These are phyloP conservation scores for Daboia siamensis DNA, from an alignment of 2,113 vertebrate genomes.

Conservation along the genomic window DNA sequence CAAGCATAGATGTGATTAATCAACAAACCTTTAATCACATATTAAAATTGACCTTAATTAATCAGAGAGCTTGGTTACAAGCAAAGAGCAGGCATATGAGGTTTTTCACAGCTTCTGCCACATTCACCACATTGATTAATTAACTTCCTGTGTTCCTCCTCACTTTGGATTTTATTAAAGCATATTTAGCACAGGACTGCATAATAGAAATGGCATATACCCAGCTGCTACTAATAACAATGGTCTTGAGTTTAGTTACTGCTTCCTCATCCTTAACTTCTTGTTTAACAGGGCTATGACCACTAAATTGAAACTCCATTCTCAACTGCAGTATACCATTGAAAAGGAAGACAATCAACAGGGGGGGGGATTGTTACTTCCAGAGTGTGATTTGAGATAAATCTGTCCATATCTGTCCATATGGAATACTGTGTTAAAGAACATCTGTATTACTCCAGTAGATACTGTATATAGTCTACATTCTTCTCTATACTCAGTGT, in stretches of 20 bases:
- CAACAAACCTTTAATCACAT: not conserved
- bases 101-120: not conserved
- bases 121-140: not conserved
- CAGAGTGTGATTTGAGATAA: not conserved
- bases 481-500: not conserved
- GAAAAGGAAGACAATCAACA: not conserved
- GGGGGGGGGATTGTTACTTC: not conserved
- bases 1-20: conserved; percentile 1
- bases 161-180: not conserved
- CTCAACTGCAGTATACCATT: not conserved
- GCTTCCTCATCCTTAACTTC: not conserved
- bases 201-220: not conserved
- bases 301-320: not conserved
- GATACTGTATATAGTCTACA: not conserved
- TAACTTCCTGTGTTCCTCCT: not conserved
- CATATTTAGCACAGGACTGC: not conserved
- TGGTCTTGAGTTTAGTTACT: not conserved
- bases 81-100: not conserved
- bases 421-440: not conserved
- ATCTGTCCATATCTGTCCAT: not conserved
- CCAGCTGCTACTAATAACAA: not conserved
- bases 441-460: not conserved
- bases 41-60: not conserved
- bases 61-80: not conserved
- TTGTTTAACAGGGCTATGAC: not conserved